Percentiles rank a stretch among this genome's conserved stretches.
These are phyloP conservation scores for Sebastes vulpes DNA, from an alignment of 2,797 vertebrate species.

Conservation along the genomic window DNA sequence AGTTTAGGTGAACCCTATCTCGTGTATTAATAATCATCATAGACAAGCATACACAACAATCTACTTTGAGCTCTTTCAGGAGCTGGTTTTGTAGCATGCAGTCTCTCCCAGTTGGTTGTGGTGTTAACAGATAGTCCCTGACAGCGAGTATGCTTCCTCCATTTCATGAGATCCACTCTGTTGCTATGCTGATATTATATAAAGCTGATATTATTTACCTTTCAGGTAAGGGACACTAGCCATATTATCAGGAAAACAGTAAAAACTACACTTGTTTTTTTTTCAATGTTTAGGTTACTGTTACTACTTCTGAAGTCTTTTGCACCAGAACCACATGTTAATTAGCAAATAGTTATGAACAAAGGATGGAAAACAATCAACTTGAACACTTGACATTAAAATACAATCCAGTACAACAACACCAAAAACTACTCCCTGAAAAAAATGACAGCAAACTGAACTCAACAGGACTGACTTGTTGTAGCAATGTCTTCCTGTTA, in stretches of 20 bases:
- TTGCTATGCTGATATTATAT: not conserved
- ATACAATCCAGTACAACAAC: not conserved
- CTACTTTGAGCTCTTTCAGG: slow-evolving; percentile 17
- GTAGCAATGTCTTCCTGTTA: not conserved
- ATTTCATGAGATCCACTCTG: not conserved
- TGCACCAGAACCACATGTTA: not conserved
- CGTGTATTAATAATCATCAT: slow-evolving; percentile 42
- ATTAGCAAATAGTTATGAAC: not conserved
- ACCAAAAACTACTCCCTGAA: not conserved
- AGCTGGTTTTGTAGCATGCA: not conserved
- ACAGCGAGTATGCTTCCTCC: not conserved
- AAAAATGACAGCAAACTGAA: not conserved
- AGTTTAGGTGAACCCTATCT: not conserved
- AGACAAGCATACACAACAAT: slow-evolving; percentile 20
- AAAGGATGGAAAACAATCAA: not conserved
- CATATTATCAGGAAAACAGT: not conserved
- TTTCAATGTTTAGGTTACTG: not conserved
- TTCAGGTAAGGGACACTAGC: not conserved
- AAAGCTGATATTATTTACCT: not conserved
- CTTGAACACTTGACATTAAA: not conserved
- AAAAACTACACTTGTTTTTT: too few species aligned
- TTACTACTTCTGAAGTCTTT: not conserved
- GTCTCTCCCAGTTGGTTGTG: not conserved
- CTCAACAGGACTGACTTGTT: not conserved
- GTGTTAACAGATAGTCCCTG: slow-evolving; percentile 1